Evolutionary conservation across 2,888 invertebrate species (phyloP).

Genomic region (Trisateles emortualis): DNA sequence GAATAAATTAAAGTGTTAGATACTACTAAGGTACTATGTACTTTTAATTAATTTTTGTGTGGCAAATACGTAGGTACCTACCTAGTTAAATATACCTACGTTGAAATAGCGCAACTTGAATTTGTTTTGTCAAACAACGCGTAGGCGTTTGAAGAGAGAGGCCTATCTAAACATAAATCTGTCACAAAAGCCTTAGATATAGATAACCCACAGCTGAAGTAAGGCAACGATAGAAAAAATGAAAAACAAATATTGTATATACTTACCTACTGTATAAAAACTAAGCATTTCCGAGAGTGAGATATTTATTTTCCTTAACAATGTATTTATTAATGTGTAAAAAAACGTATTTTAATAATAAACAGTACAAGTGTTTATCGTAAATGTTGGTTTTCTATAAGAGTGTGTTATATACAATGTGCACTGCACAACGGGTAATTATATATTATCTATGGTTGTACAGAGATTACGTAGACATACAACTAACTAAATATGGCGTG

Average conservation of each 20-base stretch:
- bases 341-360: conserved; percentile 61
- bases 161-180: neutral
- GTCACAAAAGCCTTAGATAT: neutral
- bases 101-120: neutral
- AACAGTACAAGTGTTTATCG: conserved; percentile 63
- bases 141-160: neutral
- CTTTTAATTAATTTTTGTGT: too few species aligned
- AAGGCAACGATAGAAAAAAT: conserved; percentile 18
- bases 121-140: neutral
- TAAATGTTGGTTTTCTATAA: conserved; percentile 37
- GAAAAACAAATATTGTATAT: conserved; percentile 50
- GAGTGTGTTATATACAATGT: conserved; percentile 45
- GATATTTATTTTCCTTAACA: conserved; percentile 68
- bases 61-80: too few species aligned
- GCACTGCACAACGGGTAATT: conserved; percentile 58
- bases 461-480: conserved; percentile 25
- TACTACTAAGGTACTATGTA: too few species aligned
- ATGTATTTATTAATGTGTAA: conserved; percentile 52
- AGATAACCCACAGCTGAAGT: conserved; percentile 36
- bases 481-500: conserved; percentile 7
- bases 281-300: conserved; percentile 68
- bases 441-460: conserved; percentile 35
- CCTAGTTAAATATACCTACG: neutral
- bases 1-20: too few species aligned
- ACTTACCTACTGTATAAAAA: conserved; percentile 43